Percentiles rank a stretch among this genome's conserved stretches.
Evolutionary conservation across 1,140 invertebrate genomes (phyloP).

Genomic region (Trichomalopsis sarcophagae): DNA sequence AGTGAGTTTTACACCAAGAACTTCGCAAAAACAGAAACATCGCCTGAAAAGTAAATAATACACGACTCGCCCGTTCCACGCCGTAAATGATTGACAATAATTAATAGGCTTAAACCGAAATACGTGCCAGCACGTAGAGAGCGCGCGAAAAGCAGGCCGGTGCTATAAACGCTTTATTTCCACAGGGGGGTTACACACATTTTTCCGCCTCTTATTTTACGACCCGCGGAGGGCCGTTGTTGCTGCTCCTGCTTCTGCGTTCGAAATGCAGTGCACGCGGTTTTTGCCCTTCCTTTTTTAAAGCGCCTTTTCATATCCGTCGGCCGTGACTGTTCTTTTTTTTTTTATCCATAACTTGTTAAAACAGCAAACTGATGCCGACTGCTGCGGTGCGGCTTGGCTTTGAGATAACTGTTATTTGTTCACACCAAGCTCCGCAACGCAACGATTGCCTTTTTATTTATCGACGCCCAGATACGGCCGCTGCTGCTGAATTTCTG

Average conservation of each 20-base stretch:
- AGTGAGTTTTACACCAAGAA: too few relatives aligned
- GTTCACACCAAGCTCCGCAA: too few relatives aligned
- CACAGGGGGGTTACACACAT: not conserved
- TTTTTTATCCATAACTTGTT: slow-evolving; percentile 1
- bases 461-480: too few relatives aligned
- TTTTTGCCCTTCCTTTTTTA: not conserved
- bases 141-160: too few relatives aligned
- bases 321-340: not conserved
- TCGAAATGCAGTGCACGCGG: not conserved
- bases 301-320: not conserved
- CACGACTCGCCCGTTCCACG: too few relatives aligned
- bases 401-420: not conserved
- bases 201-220: slow-evolving; percentile 12
- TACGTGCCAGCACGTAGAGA: too few relatives aligned
- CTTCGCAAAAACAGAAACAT: too few relatives aligned
- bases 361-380: not conserved
- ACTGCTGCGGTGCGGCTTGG: not conserved
- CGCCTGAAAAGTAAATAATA: too few relatives aligned
- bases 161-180: not conserved
- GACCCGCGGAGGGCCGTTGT: not conserved
- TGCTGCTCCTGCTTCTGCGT: not conserved
- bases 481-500: too few relatives aligned
- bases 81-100: too few relatives aligned
- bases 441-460: too few relatives aligned
- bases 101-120: too few relatives aligned